These are phyloP conservation scores for Apteryx owenii DNA, from an alignment of 2,113 vertebrate genomes.

Conservation along the genomic window DNA sequence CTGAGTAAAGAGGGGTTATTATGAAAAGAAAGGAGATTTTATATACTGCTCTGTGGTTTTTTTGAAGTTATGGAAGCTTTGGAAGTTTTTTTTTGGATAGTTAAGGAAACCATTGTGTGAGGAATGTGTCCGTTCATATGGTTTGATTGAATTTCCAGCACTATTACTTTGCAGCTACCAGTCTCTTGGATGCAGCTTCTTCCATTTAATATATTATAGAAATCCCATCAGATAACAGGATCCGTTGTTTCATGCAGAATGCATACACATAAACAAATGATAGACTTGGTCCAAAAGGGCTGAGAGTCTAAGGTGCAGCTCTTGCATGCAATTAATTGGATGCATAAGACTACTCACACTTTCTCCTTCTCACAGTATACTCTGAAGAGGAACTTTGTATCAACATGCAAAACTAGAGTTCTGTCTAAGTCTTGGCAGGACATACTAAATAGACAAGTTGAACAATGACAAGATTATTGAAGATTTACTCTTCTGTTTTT, in stretches of 20 bases:
- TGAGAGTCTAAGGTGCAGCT: neutral
- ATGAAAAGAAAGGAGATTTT: neutral
- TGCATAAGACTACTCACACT: neutral
- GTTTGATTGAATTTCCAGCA: slow-evolving; percentile 4
- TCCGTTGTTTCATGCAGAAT: neutral
- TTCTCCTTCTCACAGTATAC: neutral
- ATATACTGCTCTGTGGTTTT: neutral
- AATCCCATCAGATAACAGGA: neutral
- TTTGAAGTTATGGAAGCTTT: too few species aligned
- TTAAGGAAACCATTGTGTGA: slow-evolving; percentile 6
- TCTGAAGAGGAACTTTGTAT: neutral
- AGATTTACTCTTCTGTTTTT: neutral
- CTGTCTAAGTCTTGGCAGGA: neutral
- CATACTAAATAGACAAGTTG: neutral
- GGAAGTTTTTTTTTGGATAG: neutral
- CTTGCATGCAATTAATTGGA: neutral
- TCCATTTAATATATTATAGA: neutral
- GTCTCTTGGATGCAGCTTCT: neutral
- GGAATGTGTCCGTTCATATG: neutral
- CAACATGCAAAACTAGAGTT: neutral
- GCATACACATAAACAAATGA: neutral
- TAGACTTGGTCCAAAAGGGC: neutral
- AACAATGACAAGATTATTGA: neutral
- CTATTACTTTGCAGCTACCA: neutral
- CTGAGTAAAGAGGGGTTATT: neutral